phyloP scores from a whole-genome alignment of 1,140 invertebrate genomes.

The Phthorimaea operculella region DNA sequence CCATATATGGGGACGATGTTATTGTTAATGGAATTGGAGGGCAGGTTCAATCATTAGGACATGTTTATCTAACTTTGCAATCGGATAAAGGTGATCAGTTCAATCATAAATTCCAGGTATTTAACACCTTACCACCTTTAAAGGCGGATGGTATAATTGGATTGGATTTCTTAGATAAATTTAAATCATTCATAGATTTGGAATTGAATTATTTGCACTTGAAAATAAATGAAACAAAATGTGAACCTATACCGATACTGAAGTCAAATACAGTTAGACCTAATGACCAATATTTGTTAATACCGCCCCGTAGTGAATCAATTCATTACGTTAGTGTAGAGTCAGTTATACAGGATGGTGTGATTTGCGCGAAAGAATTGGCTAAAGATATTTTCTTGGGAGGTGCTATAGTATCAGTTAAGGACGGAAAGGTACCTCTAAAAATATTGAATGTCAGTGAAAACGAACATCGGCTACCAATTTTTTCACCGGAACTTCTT shows the following conservation, averaged over 20 bases:
- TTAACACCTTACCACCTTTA: slow-evolving; percentile 6
- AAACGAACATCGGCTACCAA: not conserved
- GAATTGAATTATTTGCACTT: slow-evolving; percentile 1
- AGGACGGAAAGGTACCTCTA: not conserved
- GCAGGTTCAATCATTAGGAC: not conserved
- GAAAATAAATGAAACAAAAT: not conserved
- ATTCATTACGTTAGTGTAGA: not conserved
- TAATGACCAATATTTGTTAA: not conserved
- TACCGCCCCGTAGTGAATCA: not conserved
- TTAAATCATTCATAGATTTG: not conserved
- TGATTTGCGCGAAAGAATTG: not conserved
- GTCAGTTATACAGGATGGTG: not conserved
- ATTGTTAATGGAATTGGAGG: slow-evolving; percentile 3
- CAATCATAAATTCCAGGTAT: slow-evolving; percentile 10
- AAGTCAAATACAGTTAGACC: too few species aligned
- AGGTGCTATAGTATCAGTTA: not conserved
- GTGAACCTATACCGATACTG: not conserved
- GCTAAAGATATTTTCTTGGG: not conserved
- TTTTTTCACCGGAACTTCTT: too few species aligned
- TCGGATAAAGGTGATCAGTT: not conserved
- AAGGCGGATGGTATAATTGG: slow-evolving; percentile 13
- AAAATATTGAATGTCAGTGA: not conserved
- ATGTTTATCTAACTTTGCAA: slow-evolving; percentile 5
- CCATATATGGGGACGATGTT: not conserved
- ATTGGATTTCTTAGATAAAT: slow-evolving; percentile 12